phyloP scores from a whole-genome alignment of 2,888 invertebrate genomes.

The Drosophila falleni region DNA sequence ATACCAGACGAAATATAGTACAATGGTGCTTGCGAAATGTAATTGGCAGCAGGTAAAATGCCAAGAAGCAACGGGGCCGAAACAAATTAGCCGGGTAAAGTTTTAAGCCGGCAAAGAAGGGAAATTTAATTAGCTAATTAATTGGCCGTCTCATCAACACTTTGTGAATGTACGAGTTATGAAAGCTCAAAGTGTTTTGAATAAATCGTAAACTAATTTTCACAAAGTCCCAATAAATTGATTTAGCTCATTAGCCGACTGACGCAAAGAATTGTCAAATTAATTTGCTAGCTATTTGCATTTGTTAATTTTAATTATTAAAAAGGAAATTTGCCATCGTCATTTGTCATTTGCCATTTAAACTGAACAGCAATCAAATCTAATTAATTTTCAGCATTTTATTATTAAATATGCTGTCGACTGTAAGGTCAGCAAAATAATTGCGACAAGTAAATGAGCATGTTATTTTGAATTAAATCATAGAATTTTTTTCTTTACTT shows the following conservation, averaged over 20 bases:
- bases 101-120: conserved; percentile 38
- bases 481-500: not conserved
- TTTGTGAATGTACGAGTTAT: conserved; percentile 26
- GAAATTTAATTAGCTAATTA: conserved; percentile 76
- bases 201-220: conserved; percentile 32
- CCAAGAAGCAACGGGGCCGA: conserved; percentile 3
- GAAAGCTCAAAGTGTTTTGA: conserved; percentile 14
- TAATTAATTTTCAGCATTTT: conserved; percentile 19
- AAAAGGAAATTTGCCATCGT: conserved; percentile 32
- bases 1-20: conserved; percentile 20
- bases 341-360: conserved; percentile 19
- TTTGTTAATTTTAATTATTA: conserved; percentile 57
- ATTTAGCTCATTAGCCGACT: conserved; percentile 22
- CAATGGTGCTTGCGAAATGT: conserved; percentile 21
- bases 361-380: conserved; percentile 10
- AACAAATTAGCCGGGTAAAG: conserved; percentile 41
- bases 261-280: conserved; percentile 48
- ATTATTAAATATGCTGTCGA: not conserved
- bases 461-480: not conserved
- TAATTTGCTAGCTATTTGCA: conserved; percentile 29
- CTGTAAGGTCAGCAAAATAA: conserved; percentile 4
- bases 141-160: conserved; percentile 53
- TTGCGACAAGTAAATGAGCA: not conserved
- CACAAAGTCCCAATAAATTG: conserved; percentile 23
- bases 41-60: conserved; percentile 48